Conservation (phyloP, 2,888 invertebrate genomes). For the Baccha elongata region DNA sequence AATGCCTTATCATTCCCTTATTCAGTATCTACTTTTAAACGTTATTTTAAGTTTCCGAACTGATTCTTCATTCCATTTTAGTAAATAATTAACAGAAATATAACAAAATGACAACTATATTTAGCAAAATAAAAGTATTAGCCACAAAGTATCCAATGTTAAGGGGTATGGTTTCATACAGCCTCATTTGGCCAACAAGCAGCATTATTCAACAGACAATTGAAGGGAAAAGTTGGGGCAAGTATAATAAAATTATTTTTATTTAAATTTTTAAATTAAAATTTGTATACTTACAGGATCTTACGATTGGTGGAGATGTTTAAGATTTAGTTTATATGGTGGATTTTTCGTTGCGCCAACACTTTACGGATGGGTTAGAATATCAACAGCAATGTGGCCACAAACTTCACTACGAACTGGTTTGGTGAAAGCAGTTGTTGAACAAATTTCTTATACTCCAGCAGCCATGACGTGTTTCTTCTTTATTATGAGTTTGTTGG, state of each 20-base stretch:
- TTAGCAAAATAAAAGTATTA: conserved; percentile 78
- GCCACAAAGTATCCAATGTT: conserved; percentile 80
- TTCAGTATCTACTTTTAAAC: too few relatives aligned
- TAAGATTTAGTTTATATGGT: conserved; percentile 91
- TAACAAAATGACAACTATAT: conserved; percentile 38
- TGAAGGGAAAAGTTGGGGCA: conserved; percentile 86
- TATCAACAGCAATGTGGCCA: conserved; percentile 91
- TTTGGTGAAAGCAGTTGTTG: conserved; percentile 89
- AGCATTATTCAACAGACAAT: conserved; percentile 89
- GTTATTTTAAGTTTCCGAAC: too few relatives aligned
- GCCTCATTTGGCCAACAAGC: conserved; percentile 88
- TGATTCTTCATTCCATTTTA: not conserved
- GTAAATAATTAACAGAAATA: not conserved
- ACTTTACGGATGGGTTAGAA: conserved; percentile 90
- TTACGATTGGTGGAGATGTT: conserved; percentile 87
- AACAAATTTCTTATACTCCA: conserved; percentile 90
- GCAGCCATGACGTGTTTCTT: conserved; percentile 90
- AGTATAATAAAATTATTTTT: conserved; percentile 77
- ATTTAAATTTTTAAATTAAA: too few relatives aligned
- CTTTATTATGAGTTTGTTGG: conserved; percentile 89
- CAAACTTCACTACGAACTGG: conserved; percentile 87
- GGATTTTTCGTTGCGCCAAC: conserved; percentile 92
- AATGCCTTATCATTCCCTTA: too few relatives aligned
- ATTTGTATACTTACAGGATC: conserved; percentile 79
- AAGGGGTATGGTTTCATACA: conserved; percentile 88